Evolutionary conservation across 2,888 invertebrate species (phyloP), one percentile per base, ranked within the genome.

Genomic region (Acanthosepion lycidas): DNA sequence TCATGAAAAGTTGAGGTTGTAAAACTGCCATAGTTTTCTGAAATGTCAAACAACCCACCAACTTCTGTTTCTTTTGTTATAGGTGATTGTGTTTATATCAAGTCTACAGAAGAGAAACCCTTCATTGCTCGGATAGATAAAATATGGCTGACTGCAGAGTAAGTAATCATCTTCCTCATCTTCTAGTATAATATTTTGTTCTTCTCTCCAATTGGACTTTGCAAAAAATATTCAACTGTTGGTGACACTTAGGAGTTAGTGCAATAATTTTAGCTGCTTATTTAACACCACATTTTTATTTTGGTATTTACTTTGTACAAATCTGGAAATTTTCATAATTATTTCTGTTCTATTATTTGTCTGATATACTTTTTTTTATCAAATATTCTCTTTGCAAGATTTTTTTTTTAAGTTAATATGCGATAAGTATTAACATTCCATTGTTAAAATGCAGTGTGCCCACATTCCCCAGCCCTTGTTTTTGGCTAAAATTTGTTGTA

Each of bases 81-180:
- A 97, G 98, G 99, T 0, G 99, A 99, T 97, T 99, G 98, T 97
- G 99, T 99, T 92, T 99, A 99, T 97, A 99, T 99, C 28, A 99
- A 99, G 95, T 97, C 97, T 28, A 99, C 98, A 0, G 98, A 99
- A 96, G 98, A 98, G 23, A 96, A 98, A 97, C 99, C 99, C 97
- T 98, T 99, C 96, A 98, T 99, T 95, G 98, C 99, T 26, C 98
- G 99, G 97, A 98, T 99, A 95, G 99, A 99, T 97, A 98, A 98
- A 95, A 98, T 99, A 97, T 99, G 99, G 99, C 98, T 98, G 96
- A 98, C 99, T 93, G 98, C 98, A 97, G 98, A 98, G 99, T 99
- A 97, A 98, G 98, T 98, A 53, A 23, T 55, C 59, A 15, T n/a
- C 49, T 18, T 53, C 64, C n/a, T 59, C n/a, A 26, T 48, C 92